A percentile compares a stretch with the other conserved stretches of the same genome.
These are phyloP conservation scores for Linnaemya tessellans DNA, from an alignment of 2,888 invertebrate species.

Conservation along the genomic window DNA sequence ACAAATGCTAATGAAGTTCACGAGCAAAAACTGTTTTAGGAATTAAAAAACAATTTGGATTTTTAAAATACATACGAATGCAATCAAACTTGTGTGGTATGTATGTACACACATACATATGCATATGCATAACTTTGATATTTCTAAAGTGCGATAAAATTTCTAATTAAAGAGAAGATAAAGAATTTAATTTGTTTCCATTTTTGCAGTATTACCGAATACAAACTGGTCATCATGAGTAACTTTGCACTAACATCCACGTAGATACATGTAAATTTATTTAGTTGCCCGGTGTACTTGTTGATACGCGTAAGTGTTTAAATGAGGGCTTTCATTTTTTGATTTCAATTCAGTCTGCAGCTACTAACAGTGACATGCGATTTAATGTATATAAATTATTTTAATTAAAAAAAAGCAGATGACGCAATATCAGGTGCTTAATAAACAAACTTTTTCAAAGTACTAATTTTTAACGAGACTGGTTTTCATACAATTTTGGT, in stretches of 20 bases:
- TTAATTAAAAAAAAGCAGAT: neutral
- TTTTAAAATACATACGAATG: neutral
- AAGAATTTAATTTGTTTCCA: too few species aligned
- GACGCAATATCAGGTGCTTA: neutral
- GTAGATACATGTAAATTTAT: neutral
- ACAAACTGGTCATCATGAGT: too few species aligned
- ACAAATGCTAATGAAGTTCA: constrained; percentile 2
- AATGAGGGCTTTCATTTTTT: constrained; percentile 3
- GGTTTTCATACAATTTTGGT: too few species aligned
- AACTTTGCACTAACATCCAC: too few species aligned
- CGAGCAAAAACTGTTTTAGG: neutral
- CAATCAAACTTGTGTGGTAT: too few species aligned
- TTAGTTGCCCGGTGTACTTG: neutral
- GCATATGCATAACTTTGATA: too few species aligned
- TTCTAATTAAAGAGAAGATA: too few species aligned
- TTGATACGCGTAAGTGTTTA: neutral
- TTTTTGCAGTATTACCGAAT: too few species aligned
- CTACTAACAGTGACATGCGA: constrained; percentile 38
- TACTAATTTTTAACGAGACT: too few species aligned
- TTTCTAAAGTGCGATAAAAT: too few species aligned
- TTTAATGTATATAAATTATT: neutral
- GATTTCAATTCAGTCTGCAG: neutral
- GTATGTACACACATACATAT: neutral
- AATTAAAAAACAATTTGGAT: neutral
- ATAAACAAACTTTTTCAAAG: too few species aligned